Evolutionary conservation across 1,140 invertebrate species (phyloP).

Genomic region (Rhynchophorus ferrugineus): DNA sequence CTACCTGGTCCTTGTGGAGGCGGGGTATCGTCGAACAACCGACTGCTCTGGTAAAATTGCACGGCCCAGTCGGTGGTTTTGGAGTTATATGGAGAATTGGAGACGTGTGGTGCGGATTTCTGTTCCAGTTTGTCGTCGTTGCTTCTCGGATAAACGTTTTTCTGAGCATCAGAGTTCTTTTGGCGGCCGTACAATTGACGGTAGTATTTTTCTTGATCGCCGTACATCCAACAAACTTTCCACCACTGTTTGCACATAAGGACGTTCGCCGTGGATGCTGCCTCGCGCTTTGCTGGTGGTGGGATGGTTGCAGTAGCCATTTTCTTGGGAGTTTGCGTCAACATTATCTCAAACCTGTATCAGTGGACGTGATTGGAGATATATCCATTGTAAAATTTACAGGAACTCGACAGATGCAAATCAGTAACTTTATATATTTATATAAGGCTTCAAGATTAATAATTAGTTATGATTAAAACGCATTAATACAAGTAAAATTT

Average conservation of each 20-base stretch:
- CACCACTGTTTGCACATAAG: slow-evolving; percentile 80
- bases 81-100: slow-evolving; percentile 1
- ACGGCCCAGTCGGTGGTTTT: slow-evolving; percentile 4
- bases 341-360: background rate
- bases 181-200: slow-evolving; percentile 66
- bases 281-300: slow-evolving; percentile 31
- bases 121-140: slow-evolving; percentile 1
- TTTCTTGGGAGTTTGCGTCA: background rate
- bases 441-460: too few species aligned
- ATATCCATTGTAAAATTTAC: too few species aligned
- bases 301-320: slow-evolving; percentile 23
- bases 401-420: too few species aligned
- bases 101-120: background rate
- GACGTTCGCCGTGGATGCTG: slow-evolving; percentile 50
- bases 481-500: too few species aligned
- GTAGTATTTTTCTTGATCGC: slow-evolving; percentile 77
- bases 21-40: slow-evolving; percentile 7
- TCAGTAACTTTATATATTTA: too few species aligned
- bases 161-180: slow-evolving; percentile 2
- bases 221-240: slow-evolving; percentile 80
- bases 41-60: slow-evolving; percentile 12
- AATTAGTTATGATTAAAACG: too few species aligned
- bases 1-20: background rate
- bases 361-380: background rate
- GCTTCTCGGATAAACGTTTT: slow-evolving; percentile 1